These are phyloP conservation scores for Lordiphosa stackelbergi DNA, from an alignment of 1,140 invertebrate genomes.

Conservation along the genomic window DNA sequence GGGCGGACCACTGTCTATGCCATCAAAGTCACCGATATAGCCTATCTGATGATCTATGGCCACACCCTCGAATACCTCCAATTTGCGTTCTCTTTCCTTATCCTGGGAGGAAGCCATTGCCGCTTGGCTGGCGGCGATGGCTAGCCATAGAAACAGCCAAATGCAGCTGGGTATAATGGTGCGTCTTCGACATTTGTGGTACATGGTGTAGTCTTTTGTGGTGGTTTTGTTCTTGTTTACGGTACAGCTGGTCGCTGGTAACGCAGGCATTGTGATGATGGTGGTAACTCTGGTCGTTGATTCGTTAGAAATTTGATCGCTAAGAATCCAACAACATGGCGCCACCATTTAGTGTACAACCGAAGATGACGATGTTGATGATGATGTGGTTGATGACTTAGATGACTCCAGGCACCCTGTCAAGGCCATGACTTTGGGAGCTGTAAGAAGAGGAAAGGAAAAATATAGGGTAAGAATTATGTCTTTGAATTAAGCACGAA, in stretches of 20 bases:
- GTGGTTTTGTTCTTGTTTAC: background rate
- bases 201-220: constrained; percentile 7
- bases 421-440: constrained; percentile 27
- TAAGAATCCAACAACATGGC: constrained; percentile 7
- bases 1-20: constrained; percentile 85
- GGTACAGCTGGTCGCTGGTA: constrained; percentile 22
- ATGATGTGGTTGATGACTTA: constrained; percentile 1
- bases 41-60: constrained; percentile 91
- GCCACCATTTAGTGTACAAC: constrained; percentile 19
- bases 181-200: constrained; percentile 9
- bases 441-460: constrained; percentile 8
- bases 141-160: constrained; percentile 21
- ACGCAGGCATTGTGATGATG: constrained; percentile 36
- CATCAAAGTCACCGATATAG: constrained; percentile 87
- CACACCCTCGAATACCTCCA: constrained; percentile 91
- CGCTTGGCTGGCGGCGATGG: background rate
- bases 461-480: constrained; percentile 5
- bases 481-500: background rate
- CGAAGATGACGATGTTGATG: background rate
- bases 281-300: constrained; percentile 2
- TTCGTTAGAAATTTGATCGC: background rate
- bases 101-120: constrained; percentile 21
- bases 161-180: constrained; percentile 15
- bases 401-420: constrained; percentile 20
- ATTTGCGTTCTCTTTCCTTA: constrained; percentile 86